Conservation (phyloP, 35 echinoderm and acorn worm species). For the Patiria miniata region DNA sequence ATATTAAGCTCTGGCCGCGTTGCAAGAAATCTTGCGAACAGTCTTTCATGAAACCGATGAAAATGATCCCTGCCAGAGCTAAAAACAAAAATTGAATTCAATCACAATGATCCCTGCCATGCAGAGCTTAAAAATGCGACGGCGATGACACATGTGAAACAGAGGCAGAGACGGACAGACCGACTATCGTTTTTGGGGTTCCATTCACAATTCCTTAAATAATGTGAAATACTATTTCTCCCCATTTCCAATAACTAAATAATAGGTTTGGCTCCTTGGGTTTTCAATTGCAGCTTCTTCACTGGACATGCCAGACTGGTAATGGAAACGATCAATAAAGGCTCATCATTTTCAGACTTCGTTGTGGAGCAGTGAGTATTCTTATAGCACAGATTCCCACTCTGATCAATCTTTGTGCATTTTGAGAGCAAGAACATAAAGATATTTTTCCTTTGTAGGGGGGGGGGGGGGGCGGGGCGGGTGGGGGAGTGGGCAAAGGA, state of each 20-base stretch:
- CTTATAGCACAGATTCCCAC: too few species aligned
- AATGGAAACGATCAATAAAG: not conserved
- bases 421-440: not conserved
- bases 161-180: too few species aligned
- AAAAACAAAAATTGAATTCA: too few species aligned
- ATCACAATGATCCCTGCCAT: too few species aligned
- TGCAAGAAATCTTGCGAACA: too few species aligned
- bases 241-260: not conserved
- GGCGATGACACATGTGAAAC: too few species aligned
- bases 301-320: slow-evolving; percentile 9
- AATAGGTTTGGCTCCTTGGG: not conserved
- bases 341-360: not conserved
- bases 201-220: too few species aligned
- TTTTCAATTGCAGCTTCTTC: not conserved
- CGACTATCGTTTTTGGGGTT: too few species aligned
- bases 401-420: not conserved
- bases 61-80: too few species aligned
- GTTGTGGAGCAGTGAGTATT: not conserved
- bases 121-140: too few species aligned
- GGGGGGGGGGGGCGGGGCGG: not conserved
- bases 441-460: not conserved
- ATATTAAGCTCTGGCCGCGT: too few species aligned
- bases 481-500: not conserved
- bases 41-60: too few species aligned
- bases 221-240: not conserved